phyloP scores from a whole-genome alignment of 2,888 invertebrate genomes.

The Busseola fusca region DNA sequence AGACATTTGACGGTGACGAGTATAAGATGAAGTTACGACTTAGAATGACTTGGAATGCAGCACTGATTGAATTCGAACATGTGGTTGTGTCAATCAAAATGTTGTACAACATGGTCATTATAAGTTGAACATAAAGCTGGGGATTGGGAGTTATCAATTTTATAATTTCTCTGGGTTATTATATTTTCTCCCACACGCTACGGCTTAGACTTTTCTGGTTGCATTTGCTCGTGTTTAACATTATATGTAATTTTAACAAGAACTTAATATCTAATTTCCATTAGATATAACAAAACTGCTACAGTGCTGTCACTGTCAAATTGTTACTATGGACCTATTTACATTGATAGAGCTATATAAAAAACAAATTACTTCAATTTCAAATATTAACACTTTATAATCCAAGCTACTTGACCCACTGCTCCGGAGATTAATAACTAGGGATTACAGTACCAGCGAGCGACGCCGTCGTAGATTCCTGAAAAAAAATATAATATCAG shows the following conservation, averaged over 20 bases:
- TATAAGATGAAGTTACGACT: conserved; percentile 18
- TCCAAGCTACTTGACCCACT: neutral
- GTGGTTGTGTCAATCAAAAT: neutral
- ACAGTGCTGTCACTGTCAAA: neutral
- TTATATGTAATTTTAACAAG: neutral
- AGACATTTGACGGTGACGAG: conserved; percentile 22
- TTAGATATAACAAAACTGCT: neutral
- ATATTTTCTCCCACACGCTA: neutral
- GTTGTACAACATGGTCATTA: too few species aligned
- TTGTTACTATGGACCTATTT: neutral
- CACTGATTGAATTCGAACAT: neutral
- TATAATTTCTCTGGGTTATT: neutral
- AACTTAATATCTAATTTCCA: neutral
- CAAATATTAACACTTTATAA: neutral
- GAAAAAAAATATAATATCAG: neutral
- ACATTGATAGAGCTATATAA: neutral
- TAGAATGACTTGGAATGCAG: conserved; percentile 11
- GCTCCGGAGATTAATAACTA: neutral
- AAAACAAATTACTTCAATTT: neutral
- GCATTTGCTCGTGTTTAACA: neutral
- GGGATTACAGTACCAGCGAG: neutral
- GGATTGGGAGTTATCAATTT: neutral
- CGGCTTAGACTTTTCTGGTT: neutral
- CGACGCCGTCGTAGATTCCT: neutral
- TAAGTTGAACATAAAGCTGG: neutral